Conservation (phyloP, 2,888 invertebrate species). For the Stenoptilia bipunctidactyla region DNA sequence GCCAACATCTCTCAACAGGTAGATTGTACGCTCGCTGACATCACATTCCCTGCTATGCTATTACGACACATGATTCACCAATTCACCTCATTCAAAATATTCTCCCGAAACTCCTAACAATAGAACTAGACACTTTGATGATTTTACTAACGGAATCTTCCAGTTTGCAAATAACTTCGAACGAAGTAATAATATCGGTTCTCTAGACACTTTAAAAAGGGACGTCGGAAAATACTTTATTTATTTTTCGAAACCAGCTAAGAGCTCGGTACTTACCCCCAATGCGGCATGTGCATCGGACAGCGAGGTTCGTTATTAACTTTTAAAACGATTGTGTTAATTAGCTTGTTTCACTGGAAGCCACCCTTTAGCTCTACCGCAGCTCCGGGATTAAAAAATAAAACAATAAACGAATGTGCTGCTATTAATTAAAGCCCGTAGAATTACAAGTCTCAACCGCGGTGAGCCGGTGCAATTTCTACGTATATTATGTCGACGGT, state of each 20-base stretch:
- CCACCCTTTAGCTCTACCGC: slow-evolving; percentile 19
- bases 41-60: slow-evolving; percentile 32
- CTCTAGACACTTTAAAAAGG: background rate
- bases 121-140: slow-evolving; percentile 18
- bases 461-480: background rate
- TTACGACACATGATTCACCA: slow-evolving; percentile 40
- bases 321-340: slow-evolving; percentile 66
- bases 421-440: slow-evolving; percentile 43
- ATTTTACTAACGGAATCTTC: too few species aligned
- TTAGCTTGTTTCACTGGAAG: slow-evolving; percentile 50
- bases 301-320: slow-evolving; percentile 56
- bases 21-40: slow-evolving; percentile 39
- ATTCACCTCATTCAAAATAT: slow-evolving; percentile 40
- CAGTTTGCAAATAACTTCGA: too few species aligned
- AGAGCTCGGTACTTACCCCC: slow-evolving; percentile 15
- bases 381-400: slow-evolving; percentile 37
- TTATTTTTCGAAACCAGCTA: slow-evolving; percentile 18
- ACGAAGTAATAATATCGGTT: too few species aligned
- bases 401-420: slow-evolving; percentile 46
- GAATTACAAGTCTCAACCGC: slow-evolving; percentile 12
- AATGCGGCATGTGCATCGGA: slow-evolving; percentile 46
- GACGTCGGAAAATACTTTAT: background rate
- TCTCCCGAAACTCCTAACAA: slow-evolving; percentile 20
- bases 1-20: slow-evolving; percentile 63
- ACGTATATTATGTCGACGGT: background rate